These are phyloP conservation scores for Pemphigus obesinymphae DNA, from an alignment of 1,140 invertebrate genomes.

Conservation along the genomic window DNA sequence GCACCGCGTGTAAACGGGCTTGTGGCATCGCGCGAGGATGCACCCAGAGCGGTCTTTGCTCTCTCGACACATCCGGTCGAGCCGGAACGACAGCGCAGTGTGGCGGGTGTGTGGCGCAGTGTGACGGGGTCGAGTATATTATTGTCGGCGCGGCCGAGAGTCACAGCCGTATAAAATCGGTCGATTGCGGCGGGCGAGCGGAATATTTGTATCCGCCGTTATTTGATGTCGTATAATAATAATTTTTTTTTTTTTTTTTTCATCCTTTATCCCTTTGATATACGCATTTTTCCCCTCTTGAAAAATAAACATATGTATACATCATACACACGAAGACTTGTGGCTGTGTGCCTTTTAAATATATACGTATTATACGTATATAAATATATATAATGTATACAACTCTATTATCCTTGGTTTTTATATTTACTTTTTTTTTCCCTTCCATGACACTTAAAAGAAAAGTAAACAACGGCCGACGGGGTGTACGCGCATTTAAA, in stretches of 20 bases:
- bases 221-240: background rate
- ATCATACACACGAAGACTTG: background rate
- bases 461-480: background rate
- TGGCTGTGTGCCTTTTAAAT: background rate
- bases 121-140: too few species aligned
- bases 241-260: background rate
- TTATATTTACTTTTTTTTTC: background rate
- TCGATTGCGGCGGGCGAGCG: slow-evolving; percentile 17
- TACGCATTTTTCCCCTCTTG: background rate
- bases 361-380: background rate
- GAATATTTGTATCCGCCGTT: slow-evolving; percentile 17
- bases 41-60: slow-evolving; percentile 20
- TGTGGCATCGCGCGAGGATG: background rate
- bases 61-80: slow-evolving; percentile 2
- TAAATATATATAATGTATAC: background rate
- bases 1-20: background rate
- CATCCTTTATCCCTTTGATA: background rate
- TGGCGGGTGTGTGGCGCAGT: background rate
- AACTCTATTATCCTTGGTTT: background rate
- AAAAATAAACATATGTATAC: slow-evolving; percentile 19
- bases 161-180: slow-evolving; percentile 8
- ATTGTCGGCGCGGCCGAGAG: background rate
- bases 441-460: background rate
- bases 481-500: background rate
- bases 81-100: background rate